phyloP scores from a whole-genome alignment of 2,797 vertebrate species.

The Pipistrellus kuhlii region DNA sequence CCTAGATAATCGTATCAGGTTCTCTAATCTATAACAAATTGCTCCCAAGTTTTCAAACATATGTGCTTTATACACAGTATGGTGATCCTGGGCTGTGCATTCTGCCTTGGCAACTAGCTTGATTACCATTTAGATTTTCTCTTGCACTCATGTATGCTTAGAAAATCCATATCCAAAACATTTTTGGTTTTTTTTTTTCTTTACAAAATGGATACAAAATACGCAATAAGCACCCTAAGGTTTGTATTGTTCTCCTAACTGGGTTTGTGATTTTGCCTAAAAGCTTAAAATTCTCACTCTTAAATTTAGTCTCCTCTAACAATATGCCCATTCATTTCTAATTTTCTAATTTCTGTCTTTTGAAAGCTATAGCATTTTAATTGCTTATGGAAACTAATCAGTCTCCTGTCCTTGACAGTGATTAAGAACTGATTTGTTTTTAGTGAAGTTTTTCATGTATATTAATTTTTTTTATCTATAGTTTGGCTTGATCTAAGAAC shows the following conservation, averaged over 20 bases:
- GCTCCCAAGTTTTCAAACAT: slow-evolving; percentile 39
- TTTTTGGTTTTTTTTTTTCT: neutral
- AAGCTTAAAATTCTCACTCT: slow-evolving; percentile 62
- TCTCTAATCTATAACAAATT: slow-evolving; percentile 33
- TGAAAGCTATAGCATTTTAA: slow-evolving; percentile 74
- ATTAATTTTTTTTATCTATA: slow-evolving; percentile 81
- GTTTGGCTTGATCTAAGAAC: slow-evolving; percentile 99
- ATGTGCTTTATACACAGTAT: neutral
- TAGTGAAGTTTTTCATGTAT: slow-evolving; percentile 69
- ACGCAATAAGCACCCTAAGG: slow-evolving; percentile 46
- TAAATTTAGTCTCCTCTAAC: slow-evolving; percentile 78
- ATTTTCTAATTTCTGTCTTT: slow-evolving; percentile 78
- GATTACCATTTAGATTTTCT: slow-evolving; percentile 14
- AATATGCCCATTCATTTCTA: slow-evolving; percentile 75
- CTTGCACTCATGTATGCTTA: neutral
- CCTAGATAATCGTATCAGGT: neutral
- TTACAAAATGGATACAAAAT: slow-evolving; percentile 56
- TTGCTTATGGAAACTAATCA: slow-evolving; percentile 78
- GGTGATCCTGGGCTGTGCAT: neutral
- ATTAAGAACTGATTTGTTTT: slow-evolving; percentile 64
- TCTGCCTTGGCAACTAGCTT: neutral
- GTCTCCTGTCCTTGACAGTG: slow-evolving; percentile 63
- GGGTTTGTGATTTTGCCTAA: slow-evolving; percentile 74
- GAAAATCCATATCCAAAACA: slow-evolving; percentile 50
- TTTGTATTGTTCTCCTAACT: slow-evolving; percentile 75